Base-by-base conservation (phyloP, 2,888 invertebrate species). In the Anagyrus pseudococci region DNA sequence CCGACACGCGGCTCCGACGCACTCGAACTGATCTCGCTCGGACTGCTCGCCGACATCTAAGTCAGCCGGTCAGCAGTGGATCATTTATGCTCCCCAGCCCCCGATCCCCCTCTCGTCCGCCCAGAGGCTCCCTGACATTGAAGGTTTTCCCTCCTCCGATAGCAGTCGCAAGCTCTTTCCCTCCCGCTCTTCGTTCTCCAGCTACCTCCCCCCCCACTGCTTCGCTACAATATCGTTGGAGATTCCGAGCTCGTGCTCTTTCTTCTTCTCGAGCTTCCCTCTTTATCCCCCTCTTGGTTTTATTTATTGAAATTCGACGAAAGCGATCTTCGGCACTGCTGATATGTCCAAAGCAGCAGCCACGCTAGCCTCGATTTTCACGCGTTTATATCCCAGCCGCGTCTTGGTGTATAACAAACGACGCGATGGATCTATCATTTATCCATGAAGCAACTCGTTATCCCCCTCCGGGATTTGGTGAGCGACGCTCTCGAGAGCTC, bases 21-120 rank as follows among this genome's bases (percentile, higher is more conserved):
- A 53, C 60, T 49, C 22, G 26, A 46, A 62, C 66, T 57, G 69
- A 70, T 72, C 68, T 67, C 70, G 65, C 67, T 69, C 46, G 49
- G 70, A 68, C 68, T 67, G 62, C 67, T 29, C 64, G 57, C 13
- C 10, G 52, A 67, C 65, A 68, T 74, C 59, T 72, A 72, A 63
- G 67, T 69, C 62, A 66, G 54, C 54, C 63, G 68, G 70, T 69
- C 68, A 70, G 69, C 67, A 58, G 70, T 73, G 69, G 71, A 73
- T 73, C 74, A 68, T 73, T 75, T 75, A 75, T 75, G 74, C 59
- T 69, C 65, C 48, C 59, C 44, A 69, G 49, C 74, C 74, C 75
- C 73, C 70, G 68, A 69, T 64, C 65, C 69, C 66, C 25, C 52
- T 37, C 44, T 43, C n/a, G 46, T 13, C 19, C 46, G 44, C 41